Evolutionary conservation across 2,888 invertebrate genomes (phyloP).

Genomic region (Brenthis daphne): DNA sequence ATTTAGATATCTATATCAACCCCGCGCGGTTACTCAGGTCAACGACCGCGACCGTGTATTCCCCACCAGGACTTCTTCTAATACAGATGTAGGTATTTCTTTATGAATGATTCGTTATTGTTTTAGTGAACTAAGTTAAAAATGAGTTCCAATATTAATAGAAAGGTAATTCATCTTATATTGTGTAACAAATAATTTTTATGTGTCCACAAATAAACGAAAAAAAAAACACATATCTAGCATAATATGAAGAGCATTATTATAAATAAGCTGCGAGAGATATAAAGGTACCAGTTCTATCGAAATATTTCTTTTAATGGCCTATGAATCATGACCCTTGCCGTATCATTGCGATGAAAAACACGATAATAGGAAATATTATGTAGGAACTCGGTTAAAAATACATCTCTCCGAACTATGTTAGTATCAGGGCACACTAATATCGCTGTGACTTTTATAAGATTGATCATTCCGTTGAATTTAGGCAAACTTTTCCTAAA

Average conservation of each 20-base stretch:
- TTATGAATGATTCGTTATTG: constrained; percentile 27
- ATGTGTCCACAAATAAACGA: not conserved
- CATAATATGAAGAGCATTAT: constrained; percentile 9
- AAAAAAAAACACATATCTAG: not conserved
- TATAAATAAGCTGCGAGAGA: constrained; percentile 15
- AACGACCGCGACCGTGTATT: constrained; percentile 52
- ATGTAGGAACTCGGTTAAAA: constrained; percentile 1
- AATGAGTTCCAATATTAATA: not conserved
- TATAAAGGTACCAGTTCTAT: constrained; percentile 18
- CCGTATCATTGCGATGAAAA: constrained; percentile 32
- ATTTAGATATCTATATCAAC: constrained; percentile 23
- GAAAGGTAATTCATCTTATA: not conserved
- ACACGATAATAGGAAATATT: constrained; percentile 24
- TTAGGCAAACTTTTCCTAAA: too few species aligned
- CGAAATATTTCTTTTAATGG: constrained; percentile 37
- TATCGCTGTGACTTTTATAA: too few species aligned
- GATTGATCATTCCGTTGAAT: too few species aligned
- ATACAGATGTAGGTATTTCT: constrained; percentile 30
- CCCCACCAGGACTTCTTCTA: constrained; percentile 41
- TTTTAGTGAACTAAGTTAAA: constrained; percentile 13
- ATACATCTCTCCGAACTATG: not conserved
- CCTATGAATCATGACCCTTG: constrained; percentile 38
- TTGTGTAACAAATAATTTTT: not conserved
- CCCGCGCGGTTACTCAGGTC: constrained; percentile 54
- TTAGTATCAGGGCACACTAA: too few species aligned